A percentile compares a stretch with the other conserved stretches of the same genome.
Conservation (phyloP, 2,113 vertebrate genomes). For the Fregata magnificens region DNA sequence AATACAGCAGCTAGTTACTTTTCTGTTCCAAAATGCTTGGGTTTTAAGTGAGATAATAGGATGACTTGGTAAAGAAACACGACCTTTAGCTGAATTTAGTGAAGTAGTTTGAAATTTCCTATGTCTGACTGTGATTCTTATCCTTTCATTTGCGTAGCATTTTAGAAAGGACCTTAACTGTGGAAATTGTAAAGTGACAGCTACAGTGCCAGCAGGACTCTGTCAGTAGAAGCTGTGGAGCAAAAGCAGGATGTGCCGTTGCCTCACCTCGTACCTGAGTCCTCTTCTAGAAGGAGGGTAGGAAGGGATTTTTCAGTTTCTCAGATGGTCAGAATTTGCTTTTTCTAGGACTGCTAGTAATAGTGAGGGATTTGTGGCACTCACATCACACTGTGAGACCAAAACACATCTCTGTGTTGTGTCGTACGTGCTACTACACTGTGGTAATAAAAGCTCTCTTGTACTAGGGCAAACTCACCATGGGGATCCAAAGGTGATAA, state of each 20-base stretch:
- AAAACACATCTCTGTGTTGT: not conserved
- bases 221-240: not conserved
- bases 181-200: not conserved
- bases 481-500: not conserved
- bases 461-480: not conserved
- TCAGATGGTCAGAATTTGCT: not conserved
- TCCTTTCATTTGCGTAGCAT: not conserved
- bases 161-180: not conserved
- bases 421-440: accelerated
- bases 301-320: not conserved
- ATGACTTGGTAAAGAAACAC: not conserved
- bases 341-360: not conserved
- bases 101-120: not conserved
- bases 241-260: not conserved
- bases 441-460: not conserved
- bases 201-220: not conserved
- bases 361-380: not conserved
- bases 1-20: not conserved
- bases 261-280: accelerated
- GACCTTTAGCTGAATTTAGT: not conserved
- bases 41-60: not conserved
- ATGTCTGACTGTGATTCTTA: not conserved
- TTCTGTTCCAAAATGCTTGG: not conserved
- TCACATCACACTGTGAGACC: not conserved
- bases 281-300: not conserved